These are phyloP conservation scores for Cyclophora albipunctata DNA, from an alignment of 2,888 invertebrate genomes.

Conservation along the genomic window DNA sequence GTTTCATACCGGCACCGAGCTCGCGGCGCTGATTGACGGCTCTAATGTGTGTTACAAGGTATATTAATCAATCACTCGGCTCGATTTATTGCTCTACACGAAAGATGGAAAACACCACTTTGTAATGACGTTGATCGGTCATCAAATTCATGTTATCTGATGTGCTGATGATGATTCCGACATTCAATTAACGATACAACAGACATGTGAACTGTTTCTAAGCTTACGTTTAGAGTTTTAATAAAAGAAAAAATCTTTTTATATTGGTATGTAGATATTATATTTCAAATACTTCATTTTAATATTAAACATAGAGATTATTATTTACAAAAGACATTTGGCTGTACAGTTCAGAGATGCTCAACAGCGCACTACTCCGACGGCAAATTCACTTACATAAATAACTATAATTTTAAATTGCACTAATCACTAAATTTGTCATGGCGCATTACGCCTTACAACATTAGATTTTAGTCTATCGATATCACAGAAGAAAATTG, in stretches of 20 bases:
- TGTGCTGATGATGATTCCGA: conserved; percentile 10
- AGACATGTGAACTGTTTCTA: too few species aligned
- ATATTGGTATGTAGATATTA: conserved; percentile 64
- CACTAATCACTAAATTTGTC: conserved; percentile 73
- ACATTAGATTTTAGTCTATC: conserved; percentile 61
- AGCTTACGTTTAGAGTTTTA: too few species aligned
- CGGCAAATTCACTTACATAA: conserved; percentile 58
- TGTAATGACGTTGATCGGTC: conserved; percentile 43
- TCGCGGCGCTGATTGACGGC: conserved; percentile 56
- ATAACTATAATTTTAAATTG: conserved; percentile 60
- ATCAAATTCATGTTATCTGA: conserved; percentile 38
- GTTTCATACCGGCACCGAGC: conserved; percentile 45
- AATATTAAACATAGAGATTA: conserved; percentile 67
- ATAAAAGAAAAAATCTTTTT: conserved; percentile 21
- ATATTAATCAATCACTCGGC: conserved; percentile 61
- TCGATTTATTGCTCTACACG: conserved; percentile 46
- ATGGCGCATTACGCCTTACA: conserved; percentile 55
- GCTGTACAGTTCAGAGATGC: conserved; percentile 59
- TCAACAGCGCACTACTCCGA: conserved; percentile 36
- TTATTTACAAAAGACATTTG: conserved; percentile 70
- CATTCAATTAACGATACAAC: neutral
- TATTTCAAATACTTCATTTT: conserved; percentile 70
- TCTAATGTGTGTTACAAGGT: conserved; percentile 56
- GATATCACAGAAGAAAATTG: conserved; percentile 77
- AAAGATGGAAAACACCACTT: conserved; percentile 39